These are phyloP conservation scores for Tetrax tetrax DNA, from an alignment of 2,113 vertebrate species.

Conservation along the genomic window DNA sequence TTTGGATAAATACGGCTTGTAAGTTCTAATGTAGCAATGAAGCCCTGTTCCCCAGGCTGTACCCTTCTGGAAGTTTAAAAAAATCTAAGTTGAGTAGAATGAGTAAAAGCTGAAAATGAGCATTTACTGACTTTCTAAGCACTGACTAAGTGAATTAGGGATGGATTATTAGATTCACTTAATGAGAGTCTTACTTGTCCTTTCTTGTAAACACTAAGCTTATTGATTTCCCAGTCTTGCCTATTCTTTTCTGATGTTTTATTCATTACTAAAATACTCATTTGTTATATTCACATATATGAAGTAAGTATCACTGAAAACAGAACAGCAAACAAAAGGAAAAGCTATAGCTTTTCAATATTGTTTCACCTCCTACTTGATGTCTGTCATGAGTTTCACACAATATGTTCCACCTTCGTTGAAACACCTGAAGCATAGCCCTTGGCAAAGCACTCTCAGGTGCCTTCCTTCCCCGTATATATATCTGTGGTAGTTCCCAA, in stretches of 20 bases:
- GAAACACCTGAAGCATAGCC: neutral
- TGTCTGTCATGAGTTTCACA: neutral
- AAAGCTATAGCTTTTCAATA: neutral
- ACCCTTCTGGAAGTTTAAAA: neutral
- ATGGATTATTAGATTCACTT: neutral
- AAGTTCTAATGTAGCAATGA: neutral
- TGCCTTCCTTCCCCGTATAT: neutral
- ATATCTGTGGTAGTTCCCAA: neutral
- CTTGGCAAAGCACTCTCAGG: neutral
- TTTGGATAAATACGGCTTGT: neutral
- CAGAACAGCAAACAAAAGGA: neutral
- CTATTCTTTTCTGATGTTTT: neutral
- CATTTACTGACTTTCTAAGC: neutral
- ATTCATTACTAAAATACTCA: neutral
- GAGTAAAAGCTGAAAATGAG: neutral
- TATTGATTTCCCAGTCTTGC: neutral
- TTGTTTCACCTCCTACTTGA: neutral
- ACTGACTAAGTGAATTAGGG: neutral
- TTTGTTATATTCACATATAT: neutral
- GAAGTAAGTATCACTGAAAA: neutral
- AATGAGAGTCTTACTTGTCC: neutral
- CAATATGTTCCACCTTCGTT: neutral
- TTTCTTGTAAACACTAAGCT: neutral
- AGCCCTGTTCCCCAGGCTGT: neutral
- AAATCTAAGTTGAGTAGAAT: neutral